Conservation (phyloP, 2,113 vertebrate species). For the Ammodramus savannarum region DNA sequence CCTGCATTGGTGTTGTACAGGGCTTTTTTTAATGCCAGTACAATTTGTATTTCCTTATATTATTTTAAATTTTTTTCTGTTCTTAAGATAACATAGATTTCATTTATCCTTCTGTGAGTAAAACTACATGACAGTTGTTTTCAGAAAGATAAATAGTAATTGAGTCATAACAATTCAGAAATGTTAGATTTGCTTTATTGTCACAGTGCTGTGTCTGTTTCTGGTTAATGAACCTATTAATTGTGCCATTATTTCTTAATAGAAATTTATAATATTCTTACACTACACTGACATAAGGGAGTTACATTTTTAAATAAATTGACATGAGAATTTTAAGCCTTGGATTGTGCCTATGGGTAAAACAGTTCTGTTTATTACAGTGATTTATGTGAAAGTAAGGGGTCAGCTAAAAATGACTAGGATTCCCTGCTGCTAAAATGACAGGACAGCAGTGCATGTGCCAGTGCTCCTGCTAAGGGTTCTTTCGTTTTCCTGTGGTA, state of each 20-base stretch:
- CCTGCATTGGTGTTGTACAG: background rate
- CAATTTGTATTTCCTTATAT: background rate
- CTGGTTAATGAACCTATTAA: conserved; percentile 23
- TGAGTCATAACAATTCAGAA: background rate
- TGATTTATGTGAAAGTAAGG: conserved; percentile 82
- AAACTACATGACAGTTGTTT: background rate
- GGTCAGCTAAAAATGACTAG: conserved; percentile 75
- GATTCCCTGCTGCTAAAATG: conserved; percentile 79
- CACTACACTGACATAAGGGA: conserved; percentile 21
- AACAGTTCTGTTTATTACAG: conserved; percentile 74
- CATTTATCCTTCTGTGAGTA: background rate
- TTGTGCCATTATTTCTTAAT: conserved; percentile 35
- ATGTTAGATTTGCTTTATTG: background rate
- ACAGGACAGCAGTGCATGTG: conserved; percentile 69
- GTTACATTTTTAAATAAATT: conserved; percentile 35
- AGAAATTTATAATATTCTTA: conserved; percentile 24
- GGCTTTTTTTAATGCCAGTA: background rate
- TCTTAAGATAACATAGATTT: background rate
- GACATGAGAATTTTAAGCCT: conserved; percentile 59
- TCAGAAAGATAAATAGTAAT: background rate
- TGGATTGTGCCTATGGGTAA: conserved; percentile 40
- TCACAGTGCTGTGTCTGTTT: background rate
- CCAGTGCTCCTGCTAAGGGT: conserved; percentile 75
- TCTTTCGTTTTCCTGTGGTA: conserved; percentile 65
- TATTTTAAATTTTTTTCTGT: background rate